Evolutionary conservation across 1,140 invertebrate species (phyloP).

Genomic region (Microplitis demolitor): DNA sequence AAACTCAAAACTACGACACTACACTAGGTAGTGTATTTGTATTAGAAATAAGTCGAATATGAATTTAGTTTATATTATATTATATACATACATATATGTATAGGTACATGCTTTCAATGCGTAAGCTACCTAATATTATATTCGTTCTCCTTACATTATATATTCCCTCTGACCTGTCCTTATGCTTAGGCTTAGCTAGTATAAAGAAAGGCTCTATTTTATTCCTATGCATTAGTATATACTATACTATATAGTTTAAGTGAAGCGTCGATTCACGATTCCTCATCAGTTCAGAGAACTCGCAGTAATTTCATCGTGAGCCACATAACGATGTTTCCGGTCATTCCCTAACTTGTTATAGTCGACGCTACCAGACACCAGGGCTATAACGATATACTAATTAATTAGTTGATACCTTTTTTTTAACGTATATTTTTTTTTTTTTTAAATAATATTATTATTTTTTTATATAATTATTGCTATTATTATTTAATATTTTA

Average conservation of each 20-base stretch:
- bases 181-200: too few relatives aligned
- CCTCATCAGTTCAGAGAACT: constrained; percentile 8
- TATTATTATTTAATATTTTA: too few relatives aligned
- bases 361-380: neutral
- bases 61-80: constrained; percentile 3
- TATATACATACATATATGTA: neutral
- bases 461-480: too few relatives aligned
- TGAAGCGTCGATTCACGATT: neutral
- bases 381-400: neutral
- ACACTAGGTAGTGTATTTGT: constrained; percentile 46
- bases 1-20: constrained; percentile 39
- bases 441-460: neutral
- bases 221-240: neutral
- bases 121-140: constrained; percentile 44
- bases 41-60: neutral
- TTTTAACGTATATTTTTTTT: neutral
- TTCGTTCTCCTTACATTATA: constrained; percentile 34
- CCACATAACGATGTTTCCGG: constrained; percentile 8
- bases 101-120: neutral
- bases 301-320: neutral
- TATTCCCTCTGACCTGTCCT: constrained; percentile 10
- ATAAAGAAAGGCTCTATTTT: neutral
- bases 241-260: constrained; percentile 1
- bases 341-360: neutral
- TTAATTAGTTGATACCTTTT: neutral